Conservation (phyloP, 2,113 vertebrate species). For the Rhinolophus sinicus region DNA sequence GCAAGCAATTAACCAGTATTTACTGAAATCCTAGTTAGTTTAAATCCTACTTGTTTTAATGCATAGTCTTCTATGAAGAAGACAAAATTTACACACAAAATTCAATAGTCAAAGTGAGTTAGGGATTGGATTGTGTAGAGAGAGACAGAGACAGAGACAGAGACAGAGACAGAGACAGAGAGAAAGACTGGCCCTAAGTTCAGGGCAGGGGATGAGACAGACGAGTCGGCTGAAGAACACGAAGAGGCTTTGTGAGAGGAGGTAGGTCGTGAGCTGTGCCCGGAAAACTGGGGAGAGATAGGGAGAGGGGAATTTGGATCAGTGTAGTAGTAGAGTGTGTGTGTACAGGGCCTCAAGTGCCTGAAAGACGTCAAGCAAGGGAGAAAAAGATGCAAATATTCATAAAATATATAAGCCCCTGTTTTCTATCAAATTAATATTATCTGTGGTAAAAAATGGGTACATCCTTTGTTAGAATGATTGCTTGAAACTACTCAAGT, state of each 20-base stretch:
- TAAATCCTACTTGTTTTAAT: neutral
- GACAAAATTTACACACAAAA: neutral
- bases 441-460: neutral
- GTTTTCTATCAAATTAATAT: neutral
- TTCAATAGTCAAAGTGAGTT: neutral
- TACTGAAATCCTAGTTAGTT: neutral
- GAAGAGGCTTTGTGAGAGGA: neutral
- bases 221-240: neutral
- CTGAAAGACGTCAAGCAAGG: neutral
- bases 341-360: neutral
- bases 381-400: neutral
- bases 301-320: neutral
- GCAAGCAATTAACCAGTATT: neutral
- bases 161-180: neutral
- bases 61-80: neutral
- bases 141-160: too few species aligned
- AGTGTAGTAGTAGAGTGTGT: accelerated
- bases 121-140: neutral
- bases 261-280: neutral
- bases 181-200: neutral
- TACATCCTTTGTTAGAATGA: slow-evolving; percentile 57
- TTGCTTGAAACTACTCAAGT: slow-evolving; percentile 16
- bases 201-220: neutral
- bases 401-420: neutral
- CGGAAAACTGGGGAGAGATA: neutral